Conservation (phyloP, 2,113 vertebrate species). For the Pelvicachromis taeniatus region DNA sequence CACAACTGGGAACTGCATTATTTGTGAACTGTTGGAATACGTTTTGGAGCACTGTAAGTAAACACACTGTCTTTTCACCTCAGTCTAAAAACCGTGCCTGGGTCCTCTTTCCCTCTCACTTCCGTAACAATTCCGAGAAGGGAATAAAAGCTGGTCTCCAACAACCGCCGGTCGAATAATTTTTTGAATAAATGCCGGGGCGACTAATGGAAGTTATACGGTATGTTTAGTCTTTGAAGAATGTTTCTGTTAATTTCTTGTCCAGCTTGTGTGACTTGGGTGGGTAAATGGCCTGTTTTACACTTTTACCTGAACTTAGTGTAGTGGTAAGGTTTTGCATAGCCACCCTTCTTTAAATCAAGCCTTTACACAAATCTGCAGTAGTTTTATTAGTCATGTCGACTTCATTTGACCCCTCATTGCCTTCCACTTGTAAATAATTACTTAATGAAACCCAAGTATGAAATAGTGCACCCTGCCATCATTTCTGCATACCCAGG, state of each 20-base stretch:
- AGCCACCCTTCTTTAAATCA: background rate
- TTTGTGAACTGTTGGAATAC: too few species aligned
- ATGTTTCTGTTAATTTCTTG: background rate
- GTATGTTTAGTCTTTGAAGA: background rate
- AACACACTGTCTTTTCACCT: too few species aligned
- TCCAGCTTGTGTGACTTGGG: background rate
- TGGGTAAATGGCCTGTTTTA: background rate
- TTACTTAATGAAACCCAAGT: background rate
- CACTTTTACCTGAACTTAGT: background rate
- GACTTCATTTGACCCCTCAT: background rate
- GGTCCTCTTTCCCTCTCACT: too few species aligned
- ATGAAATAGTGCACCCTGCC: background rate
- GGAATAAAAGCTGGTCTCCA: too few species aligned
- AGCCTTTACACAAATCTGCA: background rate
- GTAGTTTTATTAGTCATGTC: background rate
- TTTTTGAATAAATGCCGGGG: too few species aligned
- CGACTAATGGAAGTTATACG: too few species aligned
- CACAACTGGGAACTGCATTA: too few species aligned
- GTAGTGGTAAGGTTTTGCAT: background rate
- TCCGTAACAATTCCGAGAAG: too few species aligned
- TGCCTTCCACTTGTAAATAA: background rate
- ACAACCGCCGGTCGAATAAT: too few species aligned
- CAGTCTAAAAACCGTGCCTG: too few species aligned
- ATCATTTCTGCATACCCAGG: background rate
- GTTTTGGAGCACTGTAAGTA: too few species aligned